Evolutionary conservation across 2,113 vertebrate species (phyloP).

Genomic region (Poicephalus meyeri): DNA sequence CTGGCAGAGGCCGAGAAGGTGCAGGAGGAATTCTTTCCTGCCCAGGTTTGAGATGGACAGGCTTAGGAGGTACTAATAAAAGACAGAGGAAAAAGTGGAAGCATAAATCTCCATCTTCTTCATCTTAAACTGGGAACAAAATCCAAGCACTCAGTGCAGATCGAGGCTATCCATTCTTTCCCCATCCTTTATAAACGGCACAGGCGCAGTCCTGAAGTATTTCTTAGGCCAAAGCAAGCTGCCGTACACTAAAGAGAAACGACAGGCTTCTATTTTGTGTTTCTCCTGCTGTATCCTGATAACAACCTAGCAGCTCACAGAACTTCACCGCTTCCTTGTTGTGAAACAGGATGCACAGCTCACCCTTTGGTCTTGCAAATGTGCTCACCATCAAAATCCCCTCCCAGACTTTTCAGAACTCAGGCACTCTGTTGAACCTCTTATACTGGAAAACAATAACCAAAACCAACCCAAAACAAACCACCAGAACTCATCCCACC

Average conservation of each 20-base stretch:
- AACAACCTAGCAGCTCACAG: background rate
- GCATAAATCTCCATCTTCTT: conserved; percentile 7
- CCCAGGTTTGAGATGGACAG: conserved; percentile 80
- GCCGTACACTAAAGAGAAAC: background rate
- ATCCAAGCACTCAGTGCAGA: background rate
- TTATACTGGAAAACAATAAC: background rate
- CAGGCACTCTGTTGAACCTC: background rate
- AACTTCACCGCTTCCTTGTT: conserved; percentile 79
- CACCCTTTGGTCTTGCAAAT: background rate
- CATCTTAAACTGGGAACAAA: background rate
- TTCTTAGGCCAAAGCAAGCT: background rate
- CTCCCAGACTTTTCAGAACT: background rate
- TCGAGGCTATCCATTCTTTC: background rate
- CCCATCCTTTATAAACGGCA: background rate
- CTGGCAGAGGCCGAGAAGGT: conserved; percentile 79
- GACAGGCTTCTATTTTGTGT: background rate
- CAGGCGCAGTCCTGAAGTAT: background rate
- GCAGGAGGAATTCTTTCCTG: conserved; percentile 84
- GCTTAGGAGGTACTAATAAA: conserved; percentile 87
- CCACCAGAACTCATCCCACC: background rate
- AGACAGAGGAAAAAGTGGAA: background rate
- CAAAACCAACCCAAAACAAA: background rate
- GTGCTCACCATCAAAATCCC: background rate
- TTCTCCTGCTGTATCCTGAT: background rate
- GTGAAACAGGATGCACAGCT: conserved; percentile 85